Conservation (phyloP, 2,113 vertebrate species). For the Excalfactoria chinensis region DNA sequence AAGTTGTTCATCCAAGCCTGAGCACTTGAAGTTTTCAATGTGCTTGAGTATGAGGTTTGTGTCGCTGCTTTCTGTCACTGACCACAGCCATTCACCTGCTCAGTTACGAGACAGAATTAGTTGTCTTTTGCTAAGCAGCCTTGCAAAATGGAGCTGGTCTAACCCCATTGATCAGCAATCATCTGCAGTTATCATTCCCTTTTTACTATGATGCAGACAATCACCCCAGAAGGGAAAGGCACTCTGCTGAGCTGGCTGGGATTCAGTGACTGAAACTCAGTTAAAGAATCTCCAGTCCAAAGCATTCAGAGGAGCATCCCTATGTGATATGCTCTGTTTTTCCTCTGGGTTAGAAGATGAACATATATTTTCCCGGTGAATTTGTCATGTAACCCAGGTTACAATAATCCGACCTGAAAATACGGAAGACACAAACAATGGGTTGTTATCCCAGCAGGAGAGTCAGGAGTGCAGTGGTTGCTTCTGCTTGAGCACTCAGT, state of each 20-base stretch:
- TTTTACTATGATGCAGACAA: not conserved
- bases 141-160: not conserved
- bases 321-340: not conserved
- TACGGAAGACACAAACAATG: not conserved
- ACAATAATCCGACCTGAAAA: not conserved
- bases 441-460: not conserved
- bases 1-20: not conserved
- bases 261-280: not conserved
- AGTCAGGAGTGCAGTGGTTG: not conserved
- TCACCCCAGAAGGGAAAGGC: not conserved
- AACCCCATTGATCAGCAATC: not conserved
- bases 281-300: not conserved
- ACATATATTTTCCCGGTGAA: not conserved
- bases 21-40: not conserved
- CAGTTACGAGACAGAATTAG: not conserved
- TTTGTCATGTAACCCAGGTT: not conserved
- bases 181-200: not conserved
- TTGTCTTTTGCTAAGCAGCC: not conserved
- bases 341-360: not conserved
- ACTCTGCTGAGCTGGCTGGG: not conserved
- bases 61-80: not conserved
- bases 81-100: not conserved
- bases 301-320: not conserved
- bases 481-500: not conserved
- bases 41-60: not conserved